phyloP scores from a whole-genome alignment of 2,888 invertebrate species.

The Tubulanus polymorphus region DNA sequence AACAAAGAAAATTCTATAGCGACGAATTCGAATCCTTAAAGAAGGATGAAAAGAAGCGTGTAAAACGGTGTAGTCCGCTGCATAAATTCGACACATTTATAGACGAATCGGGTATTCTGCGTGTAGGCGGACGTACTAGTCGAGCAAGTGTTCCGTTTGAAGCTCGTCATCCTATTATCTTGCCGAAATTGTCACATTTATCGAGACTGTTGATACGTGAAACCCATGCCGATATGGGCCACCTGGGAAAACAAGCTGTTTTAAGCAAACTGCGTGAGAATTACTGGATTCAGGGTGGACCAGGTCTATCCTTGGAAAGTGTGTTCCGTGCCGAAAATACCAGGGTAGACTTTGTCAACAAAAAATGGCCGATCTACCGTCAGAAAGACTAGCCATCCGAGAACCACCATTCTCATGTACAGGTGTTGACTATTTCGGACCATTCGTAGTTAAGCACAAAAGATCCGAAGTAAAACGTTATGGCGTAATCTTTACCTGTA shows the following conservation, averaged over 20 bases:
- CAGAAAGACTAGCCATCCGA: not conserved
- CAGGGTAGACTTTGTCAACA: not conserved
- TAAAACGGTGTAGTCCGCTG: not conserved
- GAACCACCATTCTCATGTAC: not conserved
- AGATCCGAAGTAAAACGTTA: conserved; percentile 7
- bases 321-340: not conserved
- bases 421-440: not conserved
- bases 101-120: not conserved
- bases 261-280: not conserved
- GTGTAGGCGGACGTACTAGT: not conserved
- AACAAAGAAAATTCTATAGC: too few species aligned
- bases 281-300: not conserved
- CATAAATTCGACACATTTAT: not conserved
- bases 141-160: too few species aligned
- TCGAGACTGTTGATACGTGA: not conserved
- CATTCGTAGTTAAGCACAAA: not conserved
- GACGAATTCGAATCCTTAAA: too few species aligned
- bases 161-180: not conserved
- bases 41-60: too few species aligned
- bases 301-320: not conserved
- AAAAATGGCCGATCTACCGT: not conserved
- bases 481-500: conserved; percentile 14
- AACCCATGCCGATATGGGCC: not conserved
- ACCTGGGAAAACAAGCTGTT: not conserved
- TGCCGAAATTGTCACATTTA: not conserved